Evolutionary conservation across 1,140 invertebrate species (phyloP), one percentile per base, ranked within the genome.

Genomic region (Antheraea mylitta): DNA sequence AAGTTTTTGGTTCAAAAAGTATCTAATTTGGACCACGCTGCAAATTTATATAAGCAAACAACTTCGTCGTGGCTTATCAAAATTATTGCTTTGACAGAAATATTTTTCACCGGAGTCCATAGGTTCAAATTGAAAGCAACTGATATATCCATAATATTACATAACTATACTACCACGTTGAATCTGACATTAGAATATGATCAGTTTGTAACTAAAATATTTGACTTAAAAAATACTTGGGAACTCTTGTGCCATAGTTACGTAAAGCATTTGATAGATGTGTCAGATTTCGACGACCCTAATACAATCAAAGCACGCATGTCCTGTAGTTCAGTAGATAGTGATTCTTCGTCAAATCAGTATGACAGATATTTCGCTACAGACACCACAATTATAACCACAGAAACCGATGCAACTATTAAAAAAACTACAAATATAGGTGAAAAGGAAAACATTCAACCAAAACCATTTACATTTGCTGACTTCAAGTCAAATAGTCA

Each of bases 1-100:
- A 99, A 99, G 86, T 98, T 99, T 86, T 93, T 99, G 7, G 95
- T 98, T 60, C 97, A 99, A 89, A 99, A 98, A 93, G 97, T 99
- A 0, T 97, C 96, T 0, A 96, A 96, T 78, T 94, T 98, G 67
- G 96, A 96, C 53, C 95, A 97, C 76, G 97, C 97, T 11, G 97
- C 98, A 0, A 99, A 99, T 92, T 89, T 98, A 18, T 99, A 98
- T 83, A 96, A 96, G 71, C 97, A 98, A 90, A 97, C 97, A n/a
- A 97, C 97, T 36, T 96, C 97, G 4, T 96, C 97, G 13, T 98
- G 97, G 96, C 96, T 97, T 2, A 96, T 98, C 4, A 97, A 97
- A 83, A 95, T 97, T n/a, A 96, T 98, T 61, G 95, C 97, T 0
- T 87, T 98, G 18, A 96, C 98, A 64, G 97, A 98, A 82, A 93